A percentile compares a stretch with the other conserved stretches of the same genome.
These are phyloP conservation scores for Bufotes viridis DNA, from an alignment of 2,797 vertebrate species.

Conservation along the genomic window DNA sequence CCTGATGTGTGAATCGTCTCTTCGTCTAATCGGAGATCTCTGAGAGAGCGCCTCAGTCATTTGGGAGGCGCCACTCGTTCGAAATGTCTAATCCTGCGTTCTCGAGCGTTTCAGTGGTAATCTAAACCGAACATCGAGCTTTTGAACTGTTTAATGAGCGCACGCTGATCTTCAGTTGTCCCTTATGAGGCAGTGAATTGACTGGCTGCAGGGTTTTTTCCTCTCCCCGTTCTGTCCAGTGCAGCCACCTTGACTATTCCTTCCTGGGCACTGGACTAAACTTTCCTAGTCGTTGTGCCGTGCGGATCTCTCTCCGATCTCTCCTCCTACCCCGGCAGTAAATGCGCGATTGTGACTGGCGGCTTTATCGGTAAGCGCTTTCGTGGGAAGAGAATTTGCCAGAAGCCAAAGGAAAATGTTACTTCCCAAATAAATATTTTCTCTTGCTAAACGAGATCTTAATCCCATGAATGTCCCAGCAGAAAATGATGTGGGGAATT, in stretches of 20 bases:
- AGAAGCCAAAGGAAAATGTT: no score
- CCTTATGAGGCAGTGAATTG: neutral
- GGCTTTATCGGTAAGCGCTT: neutral
- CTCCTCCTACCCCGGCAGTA: neutral
- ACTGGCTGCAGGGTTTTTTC: rapidly evolving
- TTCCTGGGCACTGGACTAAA: neutral
- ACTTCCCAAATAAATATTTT: no score
- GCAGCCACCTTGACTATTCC: neutral
- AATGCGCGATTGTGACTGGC: neutral
- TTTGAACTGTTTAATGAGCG: neutral
- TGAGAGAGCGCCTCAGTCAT: neutral
- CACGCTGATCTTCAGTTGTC: neutral
- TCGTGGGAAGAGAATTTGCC: neutral
- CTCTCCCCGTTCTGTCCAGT: neutral
- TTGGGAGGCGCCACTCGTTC: neutral
- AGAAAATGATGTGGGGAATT: no score
- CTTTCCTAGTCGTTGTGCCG: neutral
- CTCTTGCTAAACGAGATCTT: neutral
- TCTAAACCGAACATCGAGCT: neutral
- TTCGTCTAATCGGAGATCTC: neutral
- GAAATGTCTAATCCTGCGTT: no score
- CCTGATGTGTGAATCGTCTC: neutral
- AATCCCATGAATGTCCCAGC: no score
- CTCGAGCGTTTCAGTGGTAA: neutral
- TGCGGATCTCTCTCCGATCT: neutral